Conservation (phyloP, 2,888 invertebrate species). For the Alviniconcha strummeri region DNA sequence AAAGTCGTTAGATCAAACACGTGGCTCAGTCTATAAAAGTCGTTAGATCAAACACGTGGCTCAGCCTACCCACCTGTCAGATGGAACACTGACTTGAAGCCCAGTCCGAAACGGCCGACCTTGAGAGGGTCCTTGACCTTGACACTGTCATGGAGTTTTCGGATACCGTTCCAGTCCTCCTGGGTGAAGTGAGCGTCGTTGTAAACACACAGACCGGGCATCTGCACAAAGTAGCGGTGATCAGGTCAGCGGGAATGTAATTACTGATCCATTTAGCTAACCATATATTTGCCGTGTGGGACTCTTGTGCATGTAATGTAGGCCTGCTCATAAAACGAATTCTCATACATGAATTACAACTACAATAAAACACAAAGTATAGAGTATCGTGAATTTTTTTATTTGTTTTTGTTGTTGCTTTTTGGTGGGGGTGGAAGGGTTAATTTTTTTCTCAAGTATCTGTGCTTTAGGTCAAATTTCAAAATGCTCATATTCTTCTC, state of each 20-base stretch:
- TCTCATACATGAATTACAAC: neutral
- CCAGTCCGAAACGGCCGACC: conserved; percentile 68
- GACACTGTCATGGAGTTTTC: conserved; percentile 58
- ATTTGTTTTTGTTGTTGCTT: neutral
- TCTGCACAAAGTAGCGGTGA: conserved; percentile 46
- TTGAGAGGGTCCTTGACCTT: conserved; percentile 65
- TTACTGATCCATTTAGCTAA: neutral
- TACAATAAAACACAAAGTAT: too few relatives aligned
- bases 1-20: too few relatives aligned
- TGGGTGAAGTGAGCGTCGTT: conserved; percentile 63
- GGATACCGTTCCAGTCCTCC: conserved; percentile 61
- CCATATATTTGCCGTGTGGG: neutral
- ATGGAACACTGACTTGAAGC: conserved; percentile 69
- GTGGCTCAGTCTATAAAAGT: too few relatives aligned
- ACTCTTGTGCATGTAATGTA: too few relatives aligned
- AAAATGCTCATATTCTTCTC: too few relatives aligned
- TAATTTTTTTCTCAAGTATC: too few relatives aligned
- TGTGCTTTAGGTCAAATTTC: too few relatives aligned
- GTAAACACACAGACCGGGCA: conserved; percentile 63
- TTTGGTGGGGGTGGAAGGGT: too few relatives aligned
- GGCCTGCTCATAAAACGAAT: neutral
- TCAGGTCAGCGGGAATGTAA: neutral
- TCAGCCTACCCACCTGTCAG: conserved; percentile 58
- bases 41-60: too few relatives aligned
- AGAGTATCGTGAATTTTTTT: too few relatives aligned